Evolutionary conservation across 35 echinoderm and acorn worm species (phyloP).

Genomic region (Acanthaster planci): DNA sequence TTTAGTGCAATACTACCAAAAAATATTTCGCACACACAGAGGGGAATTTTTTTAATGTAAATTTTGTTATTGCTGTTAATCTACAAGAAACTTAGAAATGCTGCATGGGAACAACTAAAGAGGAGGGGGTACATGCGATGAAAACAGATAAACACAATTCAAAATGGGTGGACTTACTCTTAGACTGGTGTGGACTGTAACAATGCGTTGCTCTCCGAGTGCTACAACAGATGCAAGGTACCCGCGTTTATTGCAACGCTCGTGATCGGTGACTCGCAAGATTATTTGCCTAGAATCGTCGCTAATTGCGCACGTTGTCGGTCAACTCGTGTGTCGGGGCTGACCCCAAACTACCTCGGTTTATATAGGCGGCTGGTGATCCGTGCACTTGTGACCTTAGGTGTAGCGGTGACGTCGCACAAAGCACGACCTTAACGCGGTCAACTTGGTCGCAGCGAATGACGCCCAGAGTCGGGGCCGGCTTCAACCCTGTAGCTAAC

Average conservation of each 20-base stretch:
- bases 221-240: background rate
- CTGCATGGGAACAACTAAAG: no score
- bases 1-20: no score
- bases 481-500: background rate
- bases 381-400: conserved; percentile 2
- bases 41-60: no score
- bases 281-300: background rate
- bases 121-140: background rate
- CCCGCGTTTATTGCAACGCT: conserved; percentile 22
- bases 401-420: conserved; percentile 8
- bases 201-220: no score
- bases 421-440: background rate
- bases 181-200: background rate
- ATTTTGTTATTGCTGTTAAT: no score
- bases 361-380: conserved; percentile 7
- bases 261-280: background rate
- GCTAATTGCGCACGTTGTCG: conserved; percentile 24
- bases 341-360: conserved; percentile 9
- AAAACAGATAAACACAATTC: background rate
- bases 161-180: background rate
- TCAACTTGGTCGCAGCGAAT: conserved; percentile 23
- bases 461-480: background rate
- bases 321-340: background rate
- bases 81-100: no score
- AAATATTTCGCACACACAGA: no score